A percentile compares a stretch with the other conserved stretches of the same genome.
phyloP scores from a whole-genome alignment of 2,797 vertebrate species.

The Tragopan temminckii region DNA sequence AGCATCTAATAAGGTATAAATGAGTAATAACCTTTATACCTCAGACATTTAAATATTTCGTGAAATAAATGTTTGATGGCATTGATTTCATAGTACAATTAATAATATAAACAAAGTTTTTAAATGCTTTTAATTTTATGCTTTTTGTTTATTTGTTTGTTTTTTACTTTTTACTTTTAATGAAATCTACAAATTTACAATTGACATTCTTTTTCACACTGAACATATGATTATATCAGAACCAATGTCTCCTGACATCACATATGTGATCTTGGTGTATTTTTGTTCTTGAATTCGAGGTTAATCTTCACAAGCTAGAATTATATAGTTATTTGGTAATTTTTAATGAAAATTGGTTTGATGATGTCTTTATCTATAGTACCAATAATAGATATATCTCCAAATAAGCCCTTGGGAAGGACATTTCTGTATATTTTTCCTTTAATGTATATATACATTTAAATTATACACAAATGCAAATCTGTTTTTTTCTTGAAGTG shows the following conservation, averaged over 20 bases:
- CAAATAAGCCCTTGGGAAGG: not conserved
- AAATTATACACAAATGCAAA: too few species aligned
- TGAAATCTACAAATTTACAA: not conserved
- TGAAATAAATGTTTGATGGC: conserved; percentile 54
- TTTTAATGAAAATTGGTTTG: not conserved
- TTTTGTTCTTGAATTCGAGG: not conserved
- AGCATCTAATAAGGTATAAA: conserved; percentile 82
- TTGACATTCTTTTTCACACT: not conserved
- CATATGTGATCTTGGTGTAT: not conserved
- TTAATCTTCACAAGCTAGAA: not conserved
- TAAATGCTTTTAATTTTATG: not conserved
- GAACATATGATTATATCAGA: not conserved
- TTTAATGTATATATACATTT: too few species aligned
- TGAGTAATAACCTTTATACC: conserved; percentile 76
- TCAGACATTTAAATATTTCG: conserved; percentile 62
- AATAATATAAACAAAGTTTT: conserved; percentile 48
- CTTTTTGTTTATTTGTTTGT: not conserved
- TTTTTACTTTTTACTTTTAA: not conserved
- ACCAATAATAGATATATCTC: not conserved
- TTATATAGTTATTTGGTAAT: not conserved
- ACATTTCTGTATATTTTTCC: too few species aligned
- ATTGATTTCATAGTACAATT: conserved; percentile 36
- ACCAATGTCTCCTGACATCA: not conserved
- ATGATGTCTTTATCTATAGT: not conserved
- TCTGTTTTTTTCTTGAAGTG: not conserved